These are phyloP conservation scores for Oegoconia quadripuncta DNA, from an alignment of 2,888 invertebrate genomes.

Conservation along the genomic window DNA sequence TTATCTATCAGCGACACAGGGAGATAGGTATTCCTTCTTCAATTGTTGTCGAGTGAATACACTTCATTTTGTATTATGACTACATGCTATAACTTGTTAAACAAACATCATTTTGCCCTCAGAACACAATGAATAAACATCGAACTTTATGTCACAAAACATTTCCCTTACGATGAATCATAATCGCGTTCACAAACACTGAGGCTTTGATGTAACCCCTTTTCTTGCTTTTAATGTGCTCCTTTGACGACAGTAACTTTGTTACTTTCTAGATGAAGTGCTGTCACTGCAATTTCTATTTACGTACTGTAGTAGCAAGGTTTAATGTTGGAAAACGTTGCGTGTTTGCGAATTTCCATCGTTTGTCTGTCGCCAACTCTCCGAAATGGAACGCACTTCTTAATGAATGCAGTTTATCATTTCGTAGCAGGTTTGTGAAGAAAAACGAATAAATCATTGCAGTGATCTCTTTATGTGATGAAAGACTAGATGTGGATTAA, in stretches of 20 bases:
- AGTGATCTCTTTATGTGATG: neutral
- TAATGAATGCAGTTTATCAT: constrained; percentile 27
- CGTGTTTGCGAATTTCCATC: constrained; percentile 24
- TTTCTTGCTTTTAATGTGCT: constrained; percentile 37
- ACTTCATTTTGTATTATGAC: too few relatives aligned
- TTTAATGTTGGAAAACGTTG: neutral
- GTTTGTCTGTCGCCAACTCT: constrained; percentile 28
- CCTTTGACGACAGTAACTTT: constrained; percentile 43
- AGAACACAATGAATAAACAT: too few relatives aligned
- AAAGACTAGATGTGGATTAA: too few relatives aligned
- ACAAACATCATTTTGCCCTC: too few relatives aligned
- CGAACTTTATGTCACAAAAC: too few relatives aligned
- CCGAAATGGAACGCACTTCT: constrained; percentile 31
- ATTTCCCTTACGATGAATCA: constrained; percentile 28
- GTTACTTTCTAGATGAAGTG: constrained; percentile 14
- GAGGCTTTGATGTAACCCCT: constrained; percentile 43
- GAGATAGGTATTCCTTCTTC: too few relatives aligned
- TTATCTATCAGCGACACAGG: too few relatives aligned
- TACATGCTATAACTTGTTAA: too few relatives aligned
- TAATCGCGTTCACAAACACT: constrained; percentile 29
- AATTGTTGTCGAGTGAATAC: too few relatives aligned
- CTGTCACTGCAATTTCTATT: constrained; percentile 7
- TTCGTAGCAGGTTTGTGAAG: neutral
- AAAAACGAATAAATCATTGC: neutral
- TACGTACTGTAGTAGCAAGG: neutral